Base-by-base conservation (phyloP, 1,140 invertebrate species). In the Paramacrobiotus metropolitanus region DNA sequence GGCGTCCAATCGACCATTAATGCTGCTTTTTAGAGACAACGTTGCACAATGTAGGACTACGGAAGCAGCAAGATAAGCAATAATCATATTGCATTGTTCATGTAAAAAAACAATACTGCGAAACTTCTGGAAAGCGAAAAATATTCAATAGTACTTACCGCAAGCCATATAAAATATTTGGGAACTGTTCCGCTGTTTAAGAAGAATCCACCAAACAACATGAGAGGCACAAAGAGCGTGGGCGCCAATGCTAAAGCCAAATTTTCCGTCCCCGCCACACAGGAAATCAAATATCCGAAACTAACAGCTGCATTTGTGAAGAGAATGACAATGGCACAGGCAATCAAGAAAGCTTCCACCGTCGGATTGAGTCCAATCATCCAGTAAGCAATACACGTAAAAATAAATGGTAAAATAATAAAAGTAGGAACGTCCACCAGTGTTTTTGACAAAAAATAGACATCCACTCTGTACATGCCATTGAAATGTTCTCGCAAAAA, bases 121-220 rank as follows among this genome's bases (percentile, higher is more conserved):
- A n/a, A n/a, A n/a, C n/a, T n/a, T n/a, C n/a, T n/a, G n/a, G n/a
- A n/a, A n/a, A n/a, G n/a, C n/a, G n/a, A n/a, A n/a, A n/a, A n/a
- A n/a, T n/a, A n/a, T n/a, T n/a, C n/a, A n/a, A n/a, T n/a, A n/a
- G n/a, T 18, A 44, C 29, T 21, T 29, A 60, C 28, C 18, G 30
- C 60, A 4, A 34, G 29, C 40, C 30, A 34, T 30, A 64, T 4
- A 44, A 60, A 61, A 20, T 30, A 34, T 20, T 30, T 29, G 59
- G 65, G 61, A 55, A 74, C 78, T 81, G 78, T 89, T 82, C 80
- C 82, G 24, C 82, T 82, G 70, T 95, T 95, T 21, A 97, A 74
- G 72, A 94, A 95, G 74, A 94, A 96, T 45, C 92, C 92, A 60
- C 89, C 90, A 70, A 95, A 94, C 18, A 95, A 73, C 70, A 96